phyloP scores from a whole-genome alignment of 2,797 vertebrate genomes.

The Sebastes baramenuke region DNA sequence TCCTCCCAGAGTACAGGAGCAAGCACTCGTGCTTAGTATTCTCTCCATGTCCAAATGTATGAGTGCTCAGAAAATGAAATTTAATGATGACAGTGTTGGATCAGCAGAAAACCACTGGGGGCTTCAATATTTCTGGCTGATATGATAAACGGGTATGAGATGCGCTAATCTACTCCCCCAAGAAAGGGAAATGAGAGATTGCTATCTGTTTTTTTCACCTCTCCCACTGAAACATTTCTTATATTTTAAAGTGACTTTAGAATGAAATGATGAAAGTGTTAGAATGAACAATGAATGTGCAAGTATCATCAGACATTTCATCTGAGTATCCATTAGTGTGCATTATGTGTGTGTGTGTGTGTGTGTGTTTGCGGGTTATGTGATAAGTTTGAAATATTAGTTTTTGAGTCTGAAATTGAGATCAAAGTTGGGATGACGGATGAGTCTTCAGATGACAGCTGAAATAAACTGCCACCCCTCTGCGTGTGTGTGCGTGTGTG shows the following conservation, averaged over 20 bases:
- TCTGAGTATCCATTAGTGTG: slow-evolving; percentile 18
- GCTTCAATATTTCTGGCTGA: slow-evolving; percentile 75
- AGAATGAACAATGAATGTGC: slow-evolving; percentile 40
- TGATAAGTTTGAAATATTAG: slow-evolving; percentile 30
- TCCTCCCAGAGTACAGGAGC: slow-evolving; percentile 1
- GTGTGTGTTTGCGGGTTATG: not conserved
- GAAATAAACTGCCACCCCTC: slow-evolving; percentile 8
- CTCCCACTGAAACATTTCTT: slow-evolving; percentile 41
- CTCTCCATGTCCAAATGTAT: slow-evolving; percentile 58
- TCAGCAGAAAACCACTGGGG: slow-evolving; percentile 76
- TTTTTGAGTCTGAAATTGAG: slow-evolving; percentile 28
- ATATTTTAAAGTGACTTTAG: slow-evolving; percentile 52
- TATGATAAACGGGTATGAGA: slow-evolving; percentile 76
- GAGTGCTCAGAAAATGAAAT: slow-evolving; percentile 69
- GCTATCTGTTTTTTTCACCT: slow-evolving; percentile 34
- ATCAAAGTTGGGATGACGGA: slow-evolving; percentile 53
- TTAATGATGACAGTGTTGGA: slow-evolving; percentile 78
- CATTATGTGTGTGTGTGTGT: not conserved
- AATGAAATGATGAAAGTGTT: slow-evolving; percentile 52
- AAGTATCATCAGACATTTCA: slow-evolving; percentile 41
- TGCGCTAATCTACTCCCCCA: slow-evolving; percentile 71
- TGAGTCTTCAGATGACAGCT: slow-evolving; percentile 48
- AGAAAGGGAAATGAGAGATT: slow-evolving; percentile 76
- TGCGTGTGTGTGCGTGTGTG: slow-evolving; percentile 9
- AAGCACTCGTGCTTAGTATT: slow-evolving; percentile 56